Evolutionary conservation across 1,140 invertebrate genomes (phyloP), one percentile per base, ranked within the genome.

Genomic region (Semibalanus balanoides): DNA sequence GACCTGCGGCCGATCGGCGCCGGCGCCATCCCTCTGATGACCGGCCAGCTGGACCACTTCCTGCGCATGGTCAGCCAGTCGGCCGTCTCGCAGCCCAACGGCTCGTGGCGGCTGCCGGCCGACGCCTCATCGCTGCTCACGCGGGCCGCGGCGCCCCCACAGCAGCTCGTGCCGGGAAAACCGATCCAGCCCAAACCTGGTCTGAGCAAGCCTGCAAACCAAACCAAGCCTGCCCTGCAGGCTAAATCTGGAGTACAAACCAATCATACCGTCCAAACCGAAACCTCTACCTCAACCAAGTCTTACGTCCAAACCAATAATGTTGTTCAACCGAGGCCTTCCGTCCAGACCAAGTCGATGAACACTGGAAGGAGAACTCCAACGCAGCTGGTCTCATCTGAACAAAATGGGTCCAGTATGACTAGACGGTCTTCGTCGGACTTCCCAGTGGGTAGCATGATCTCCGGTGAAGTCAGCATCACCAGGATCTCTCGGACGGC

Each of bases 71-170:
- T 72, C 28, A 72, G 25, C 22, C n/a, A 72, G 70, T 72, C 70
- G n/a, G 70, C 70, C 28, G 70, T 72, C 11, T 72, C 70, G n/a
- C 70, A 72, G 3, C 70, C 70, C 11, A 72, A 72, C 70, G 70
- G 70, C 70, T 29, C 70, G n/a, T 72, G 70, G 70, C n/a, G 70
- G 25, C 29, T 72, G 70, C 70, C 70, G 70, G 29, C 70, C 29
- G 70, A 72, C 28, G n/a, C 70, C 7, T 72, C 70, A 19, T 5
- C 70, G 9, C 70, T 72, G 70, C 70, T 72, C 3, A 64, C 11
- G 7, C 51, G 51, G 7, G 51, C 22, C 14, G 3, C 51, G 51
- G 51, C 51, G 14, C 51, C 51, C 14, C 1, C 7, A 7, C 51
- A 7, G 35, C 5, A 64, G 51, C 51, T 19, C 7, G 51, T 19